These are phyloP conservation scores for Agrotis puta DNA, from an alignment of 2,888 invertebrate species.

Conservation along the genomic window DNA sequence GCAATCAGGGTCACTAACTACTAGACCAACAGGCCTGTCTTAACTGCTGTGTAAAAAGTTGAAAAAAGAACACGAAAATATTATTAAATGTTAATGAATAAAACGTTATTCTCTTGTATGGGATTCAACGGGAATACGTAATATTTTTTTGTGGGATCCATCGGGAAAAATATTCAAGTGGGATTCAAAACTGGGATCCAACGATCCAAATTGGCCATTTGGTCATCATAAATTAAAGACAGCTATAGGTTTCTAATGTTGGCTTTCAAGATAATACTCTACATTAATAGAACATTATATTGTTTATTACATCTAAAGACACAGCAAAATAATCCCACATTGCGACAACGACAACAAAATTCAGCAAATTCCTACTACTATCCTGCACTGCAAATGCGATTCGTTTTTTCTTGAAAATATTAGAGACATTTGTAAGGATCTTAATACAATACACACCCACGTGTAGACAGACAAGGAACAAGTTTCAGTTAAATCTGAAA, in stretches of 20 bases:
- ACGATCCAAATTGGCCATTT: no score
- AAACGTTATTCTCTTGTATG: no score
- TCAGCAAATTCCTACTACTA: constrained; percentile 16
- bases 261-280: not conserved
- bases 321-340: constrained; percentile 28
- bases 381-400: constrained; percentile 25
- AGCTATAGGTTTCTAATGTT: not conserved
- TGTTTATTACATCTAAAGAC: not conserved
- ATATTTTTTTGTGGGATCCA: no score
- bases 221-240: not conserved
- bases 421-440: constrained; percentile 65
- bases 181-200: no score
- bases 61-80: not conserved
- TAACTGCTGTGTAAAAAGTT: not conserved
- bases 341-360: constrained; percentile 28
- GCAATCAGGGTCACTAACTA: no score
- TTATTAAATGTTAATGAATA: no score
- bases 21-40: no score
- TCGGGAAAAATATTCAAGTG: no score
- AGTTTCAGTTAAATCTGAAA: constrained; percentile 84
- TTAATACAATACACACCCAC: constrained; percentile 79
- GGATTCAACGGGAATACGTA: no score
- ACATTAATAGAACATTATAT: not conserved
- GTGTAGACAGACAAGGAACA: constrained; percentile 79
- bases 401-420: constrained; percentile 58